phyloP scores from a whole-genome alignment of 2,113 vertebrate species.

The Amblyornis subalaris region DNA sequence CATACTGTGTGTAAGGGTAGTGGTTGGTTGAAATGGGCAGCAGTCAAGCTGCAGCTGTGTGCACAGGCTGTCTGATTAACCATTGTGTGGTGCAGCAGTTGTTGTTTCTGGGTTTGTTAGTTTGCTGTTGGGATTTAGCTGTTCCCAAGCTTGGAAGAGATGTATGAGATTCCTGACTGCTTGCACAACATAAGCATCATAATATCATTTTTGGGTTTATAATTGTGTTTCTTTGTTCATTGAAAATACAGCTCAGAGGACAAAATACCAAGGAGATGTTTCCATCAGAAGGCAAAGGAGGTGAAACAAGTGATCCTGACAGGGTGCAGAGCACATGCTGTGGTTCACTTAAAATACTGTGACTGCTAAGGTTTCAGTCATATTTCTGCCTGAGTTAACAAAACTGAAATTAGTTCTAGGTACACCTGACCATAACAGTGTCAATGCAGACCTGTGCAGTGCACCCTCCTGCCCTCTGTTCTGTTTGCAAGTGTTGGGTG shows the following conservation, averaged over 20 bases:
- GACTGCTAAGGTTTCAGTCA: background rate
- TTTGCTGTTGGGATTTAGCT: background rate
- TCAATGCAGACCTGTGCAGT: background rate
- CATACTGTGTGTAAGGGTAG: background rate
- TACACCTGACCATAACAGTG: background rate
- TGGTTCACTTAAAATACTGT: background rate
- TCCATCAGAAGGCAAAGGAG: background rate
- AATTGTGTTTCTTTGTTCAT: background rate
- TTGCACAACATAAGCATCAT: background rate
- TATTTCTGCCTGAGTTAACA: background rate
- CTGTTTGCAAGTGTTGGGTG: background rate
- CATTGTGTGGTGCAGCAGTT: background rate
- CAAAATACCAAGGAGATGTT: background rate
- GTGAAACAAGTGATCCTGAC: background rate
- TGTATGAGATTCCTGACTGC: background rate
- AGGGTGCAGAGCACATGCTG: background rate
- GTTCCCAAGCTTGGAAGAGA: background rate
- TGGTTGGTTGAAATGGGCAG: background rate
- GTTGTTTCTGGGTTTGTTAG: background rate
- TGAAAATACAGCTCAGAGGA: background rate
- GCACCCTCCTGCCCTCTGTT: background rate
- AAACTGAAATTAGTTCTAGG: background rate
- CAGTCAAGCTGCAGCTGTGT: background rate
- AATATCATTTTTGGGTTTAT: background rate
- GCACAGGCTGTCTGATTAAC: background rate